Percentiles rank a stretch among this genome's conserved stretches.
phyloP scores from a whole-genome alignment of 2,113 vertebrate genomes.

The Hystrix brachyura region DNA sequence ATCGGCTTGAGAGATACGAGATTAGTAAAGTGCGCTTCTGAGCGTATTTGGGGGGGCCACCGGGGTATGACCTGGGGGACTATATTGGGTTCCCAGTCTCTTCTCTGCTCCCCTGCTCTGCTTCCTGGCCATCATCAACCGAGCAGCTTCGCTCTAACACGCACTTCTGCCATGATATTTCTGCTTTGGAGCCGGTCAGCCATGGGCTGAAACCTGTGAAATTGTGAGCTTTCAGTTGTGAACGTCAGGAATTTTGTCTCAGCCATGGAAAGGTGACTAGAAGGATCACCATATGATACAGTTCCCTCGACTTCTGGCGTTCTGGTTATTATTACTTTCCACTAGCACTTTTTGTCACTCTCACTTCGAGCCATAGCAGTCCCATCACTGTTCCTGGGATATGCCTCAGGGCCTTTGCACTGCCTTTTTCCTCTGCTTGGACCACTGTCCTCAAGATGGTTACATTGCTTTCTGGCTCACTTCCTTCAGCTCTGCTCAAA shows the following conservation, averaged over 20 bases:
- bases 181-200: background rate
- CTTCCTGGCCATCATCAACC: background rate
- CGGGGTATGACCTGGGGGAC: background rate
- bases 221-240: background rate
- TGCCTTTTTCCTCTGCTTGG: background rate
- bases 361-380: background rate
- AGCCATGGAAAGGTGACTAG: background rate
- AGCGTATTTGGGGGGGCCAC: background rate
- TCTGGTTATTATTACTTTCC: background rate
- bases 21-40: background rate
- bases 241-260: background rate
- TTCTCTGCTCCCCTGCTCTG: background rate
- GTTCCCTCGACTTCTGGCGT: background rate
- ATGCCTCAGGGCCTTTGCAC: background rate
- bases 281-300: background rate
- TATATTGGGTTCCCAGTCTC: background rate
- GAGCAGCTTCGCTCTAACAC: background rate
- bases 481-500: background rate
- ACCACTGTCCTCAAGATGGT: background rate
- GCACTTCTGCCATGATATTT: background rate
- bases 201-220: background rate
- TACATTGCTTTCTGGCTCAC: background rate
- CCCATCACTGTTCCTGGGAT: background rate
- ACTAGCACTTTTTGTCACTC: background rate
- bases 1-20: background rate